A percentile compares a stretch with the other conserved stretches of the same genome.
Conservation (phyloP, 2,888 invertebrate genomes). For the Eurois occulta region DNA sequence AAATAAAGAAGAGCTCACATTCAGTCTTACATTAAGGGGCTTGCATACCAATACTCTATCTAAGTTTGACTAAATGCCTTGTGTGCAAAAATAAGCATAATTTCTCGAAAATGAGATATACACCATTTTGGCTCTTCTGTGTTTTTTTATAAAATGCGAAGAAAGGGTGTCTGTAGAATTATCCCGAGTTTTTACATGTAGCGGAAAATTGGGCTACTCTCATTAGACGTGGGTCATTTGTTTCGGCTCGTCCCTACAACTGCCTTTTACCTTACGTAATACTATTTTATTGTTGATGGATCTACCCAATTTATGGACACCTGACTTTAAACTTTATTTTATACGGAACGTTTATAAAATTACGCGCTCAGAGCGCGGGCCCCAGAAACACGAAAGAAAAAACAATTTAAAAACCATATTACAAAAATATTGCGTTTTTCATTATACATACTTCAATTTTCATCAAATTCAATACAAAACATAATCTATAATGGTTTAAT, state of each 20-base stretch:
- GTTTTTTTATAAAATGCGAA: conserved; percentile 47
- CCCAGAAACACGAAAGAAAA: too few relatives aligned
- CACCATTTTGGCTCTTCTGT: conserved; percentile 2
- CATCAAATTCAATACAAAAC: background rate
- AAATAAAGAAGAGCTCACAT: background rate
- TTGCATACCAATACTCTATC: too few relatives aligned
- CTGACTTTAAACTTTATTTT: conserved; percentile 29
- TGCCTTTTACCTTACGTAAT: conserved; percentile 59
- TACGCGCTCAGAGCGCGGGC: too few relatives aligned
- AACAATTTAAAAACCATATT: background rate
- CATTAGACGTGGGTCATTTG: conserved; percentile 81
- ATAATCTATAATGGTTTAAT: background rate
- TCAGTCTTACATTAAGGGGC: too few relatives aligned
- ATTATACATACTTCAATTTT: background rate
- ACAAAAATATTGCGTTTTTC: background rate
- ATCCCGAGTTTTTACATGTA: conserved; percentile 76
- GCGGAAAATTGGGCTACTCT: conserved; percentile 82
- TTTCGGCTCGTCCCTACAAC: conserved; percentile 68
- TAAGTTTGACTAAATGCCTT: too few relatives aligned
- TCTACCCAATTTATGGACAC: conserved; percentile 51
- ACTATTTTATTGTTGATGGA: conserved; percentile 64
- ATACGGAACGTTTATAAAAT: background rate
- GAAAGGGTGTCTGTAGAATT: conserved; percentile 74
- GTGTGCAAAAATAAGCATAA: background rate
- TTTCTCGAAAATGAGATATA: conserved; percentile 21